Conservation (phyloP, 1,140 invertebrate genomes). For the Lepidurus packardi region DNA sequence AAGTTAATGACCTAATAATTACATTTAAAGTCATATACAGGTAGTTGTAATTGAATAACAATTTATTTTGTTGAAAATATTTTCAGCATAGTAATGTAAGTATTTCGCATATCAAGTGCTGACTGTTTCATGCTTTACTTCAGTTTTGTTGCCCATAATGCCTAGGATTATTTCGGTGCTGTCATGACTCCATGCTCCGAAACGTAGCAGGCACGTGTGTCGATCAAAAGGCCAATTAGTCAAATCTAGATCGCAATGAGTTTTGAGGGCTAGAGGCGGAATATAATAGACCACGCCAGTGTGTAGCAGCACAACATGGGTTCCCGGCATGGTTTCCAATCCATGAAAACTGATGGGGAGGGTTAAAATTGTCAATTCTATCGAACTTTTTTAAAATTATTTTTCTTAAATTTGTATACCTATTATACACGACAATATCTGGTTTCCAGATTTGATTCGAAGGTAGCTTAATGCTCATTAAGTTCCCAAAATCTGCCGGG, state of each 20-base stretch:
- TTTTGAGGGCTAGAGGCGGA: constrained; percentile 27
- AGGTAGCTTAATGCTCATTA: constrained; percentile 31
- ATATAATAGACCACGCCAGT: constrained; percentile 31
- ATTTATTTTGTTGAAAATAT: not conserved
- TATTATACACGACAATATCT: constrained; percentile 31
- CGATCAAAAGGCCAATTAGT: constrained; percentile 33
- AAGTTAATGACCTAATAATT: too few relatives aligned
- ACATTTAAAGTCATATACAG: too few relatives aligned
- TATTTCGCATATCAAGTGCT: too few relatives aligned
- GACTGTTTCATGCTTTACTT: not conserved
- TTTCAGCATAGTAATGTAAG: not conserved
- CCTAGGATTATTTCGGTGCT: constrained; percentile 29
- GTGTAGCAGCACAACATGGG: constrained; percentile 26
- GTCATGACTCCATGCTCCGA: constrained; percentile 32
- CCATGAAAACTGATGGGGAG: constrained; percentile 29
- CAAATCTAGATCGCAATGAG: constrained; percentile 32
- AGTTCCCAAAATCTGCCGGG: constrained; percentile 26
- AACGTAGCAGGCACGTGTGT: constrained; percentile 29
- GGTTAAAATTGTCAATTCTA: not conserved
- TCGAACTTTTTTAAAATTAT: not conserved
- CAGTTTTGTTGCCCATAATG: constrained; percentile 26
- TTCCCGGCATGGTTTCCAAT: not conserved
- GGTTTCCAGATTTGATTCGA: constrained; percentile 31
- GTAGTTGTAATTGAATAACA: not conserved
- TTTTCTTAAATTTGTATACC: constrained; percentile 14